Evolutionary conservation across 2,888 invertebrate species (phyloP).

Genomic region (Callyntrura guangdongensis): DNA sequence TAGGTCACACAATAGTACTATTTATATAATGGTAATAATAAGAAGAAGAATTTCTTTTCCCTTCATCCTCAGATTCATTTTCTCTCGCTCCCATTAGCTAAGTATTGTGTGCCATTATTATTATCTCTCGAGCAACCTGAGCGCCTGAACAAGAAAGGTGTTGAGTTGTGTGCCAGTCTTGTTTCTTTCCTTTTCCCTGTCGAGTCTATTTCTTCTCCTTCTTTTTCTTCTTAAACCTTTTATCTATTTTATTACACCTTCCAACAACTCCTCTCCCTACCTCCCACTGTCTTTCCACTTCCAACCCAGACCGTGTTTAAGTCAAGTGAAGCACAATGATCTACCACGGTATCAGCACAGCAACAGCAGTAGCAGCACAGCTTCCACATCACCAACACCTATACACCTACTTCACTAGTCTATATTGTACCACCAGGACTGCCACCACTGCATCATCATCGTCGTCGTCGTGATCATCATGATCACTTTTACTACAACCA

Average conservation of each 20-base stretch:
- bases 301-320: conserved; percentile 66
- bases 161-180: conserved; percentile 60
- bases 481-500: conserved; percentile 39
- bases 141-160: conserved; percentile 61
- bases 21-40: conserved; percentile 46
- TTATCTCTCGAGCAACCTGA: conserved; percentile 62
- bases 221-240: conserved; percentile 71
- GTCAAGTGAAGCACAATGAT: conserved; percentile 71
- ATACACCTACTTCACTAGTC: no score
- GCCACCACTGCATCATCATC: conserved; percentile 38
- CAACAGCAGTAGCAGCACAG: conserved; percentile 64
- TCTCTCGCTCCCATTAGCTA: conserved; percentile 62
- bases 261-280: conserved; percentile 65
- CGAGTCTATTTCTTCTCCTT: background rate
- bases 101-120: conserved; percentile 62
- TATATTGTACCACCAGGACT: no score
- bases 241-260: conserved; percentile 77
- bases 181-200: background rate
- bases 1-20: background rate
- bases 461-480: no score
- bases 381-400: conserved; percentile 25
- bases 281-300: conserved; percentile 71
- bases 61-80: conserved; percentile 65
- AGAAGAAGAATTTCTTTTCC: conserved; percentile 40
- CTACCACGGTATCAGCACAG: conserved; percentile 68